Base-by-base conservation (phyloP, 2,797 vertebrate genomes). In the Crenuchus spilurus region DNA sequence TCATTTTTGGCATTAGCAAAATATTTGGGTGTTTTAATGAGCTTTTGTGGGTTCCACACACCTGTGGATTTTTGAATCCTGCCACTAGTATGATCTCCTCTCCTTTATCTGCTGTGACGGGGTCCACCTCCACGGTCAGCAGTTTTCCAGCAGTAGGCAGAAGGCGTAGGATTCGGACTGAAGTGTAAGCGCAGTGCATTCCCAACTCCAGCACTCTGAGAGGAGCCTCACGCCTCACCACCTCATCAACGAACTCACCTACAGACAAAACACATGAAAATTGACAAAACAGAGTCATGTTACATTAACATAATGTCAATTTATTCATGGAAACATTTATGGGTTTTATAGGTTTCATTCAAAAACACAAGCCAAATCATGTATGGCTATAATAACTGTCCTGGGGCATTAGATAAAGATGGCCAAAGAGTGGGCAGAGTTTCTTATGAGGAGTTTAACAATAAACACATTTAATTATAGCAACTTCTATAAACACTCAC, bases 81-180 rank as follows among this genome's bases (percentile, higher is more conserved):
- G 90, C 77, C 44, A 93, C 86, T 31, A 93, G 72, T 1, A 93
- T 85, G 82, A 92, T 81, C 70, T 92, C 91, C 77, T 93, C 91
- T 1, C 85, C 88, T 0, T 86, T 76, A 0, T 84, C 91, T 2
- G 91, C 90, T 13, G 84, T 81, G 30, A 79, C 41, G 0, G 87
- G 82, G 70, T 92, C 90, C 67, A 67, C 26, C 85, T 92, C 91
- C 78, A 93, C 89, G 0, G 91, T 83, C 67, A 89, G 18, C 76
- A 93, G 81, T 16, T 79, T 76, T 8, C 87, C 87, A 70, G 57
- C 74, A 35, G 87, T 74, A 39, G 89, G 87, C 79, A 93, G 84
- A 70, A 89, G 78, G 10, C 80, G 77, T 61, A 93, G 83, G 46
- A 92, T 78, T 30, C 77, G 72, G 54, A 92, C 84, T 0, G 90